phyloP scores from a whole-genome alignment of 1,140 invertebrate genomes.

The Cotesia typhae region DNA sequence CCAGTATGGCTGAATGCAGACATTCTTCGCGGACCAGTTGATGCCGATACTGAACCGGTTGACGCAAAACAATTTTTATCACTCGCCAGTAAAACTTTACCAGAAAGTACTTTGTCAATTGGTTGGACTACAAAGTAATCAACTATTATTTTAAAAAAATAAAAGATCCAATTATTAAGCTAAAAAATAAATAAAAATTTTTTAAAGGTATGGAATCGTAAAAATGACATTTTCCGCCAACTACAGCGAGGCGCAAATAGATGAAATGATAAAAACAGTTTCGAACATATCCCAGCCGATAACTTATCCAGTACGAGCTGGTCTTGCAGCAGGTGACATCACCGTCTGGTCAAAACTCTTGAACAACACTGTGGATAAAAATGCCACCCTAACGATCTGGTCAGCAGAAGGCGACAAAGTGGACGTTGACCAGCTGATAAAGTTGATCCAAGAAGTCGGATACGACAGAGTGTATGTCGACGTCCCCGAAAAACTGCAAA shows the following conservation, averaged over 20 bases:
- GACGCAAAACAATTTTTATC: constrained; percentile 74
- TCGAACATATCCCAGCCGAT: constrained; percentile 71
- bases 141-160: constrained; percentile 49
- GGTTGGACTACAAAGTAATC: constrained; percentile 85
- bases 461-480: constrained; percentile 76
- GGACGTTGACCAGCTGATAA: constrained; percentile 68
- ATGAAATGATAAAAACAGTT: constrained; percentile 76
- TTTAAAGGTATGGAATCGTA: constrained; percentile 48
- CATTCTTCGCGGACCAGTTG: constrained; percentile 81
- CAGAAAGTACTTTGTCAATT: constrained; percentile 77
- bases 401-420: constrained; percentile 71
- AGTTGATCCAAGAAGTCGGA: constrained; percentile 71
- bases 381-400: constrained; percentile 77
- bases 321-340: constrained; percentile 73
- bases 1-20: constrained; percentile 92
- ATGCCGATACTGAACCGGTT: constrained; percentile 70
- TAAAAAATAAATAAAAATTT: background rate
- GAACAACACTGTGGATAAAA: constrained; percentile 52
- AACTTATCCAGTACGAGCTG: constrained; percentile 85
- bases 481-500: constrained; percentile 69
- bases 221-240: constrained; percentile 63
- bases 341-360: constrained; percentile 67
- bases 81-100: constrained; percentile 68
- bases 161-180: constrained; percentile 3
- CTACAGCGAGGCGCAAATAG: constrained; percentile 76